Evolutionary conservation across 2,888 invertebrate species (phyloP).

Genomic region (Cataglyphis rosenhaueri): DNA sequence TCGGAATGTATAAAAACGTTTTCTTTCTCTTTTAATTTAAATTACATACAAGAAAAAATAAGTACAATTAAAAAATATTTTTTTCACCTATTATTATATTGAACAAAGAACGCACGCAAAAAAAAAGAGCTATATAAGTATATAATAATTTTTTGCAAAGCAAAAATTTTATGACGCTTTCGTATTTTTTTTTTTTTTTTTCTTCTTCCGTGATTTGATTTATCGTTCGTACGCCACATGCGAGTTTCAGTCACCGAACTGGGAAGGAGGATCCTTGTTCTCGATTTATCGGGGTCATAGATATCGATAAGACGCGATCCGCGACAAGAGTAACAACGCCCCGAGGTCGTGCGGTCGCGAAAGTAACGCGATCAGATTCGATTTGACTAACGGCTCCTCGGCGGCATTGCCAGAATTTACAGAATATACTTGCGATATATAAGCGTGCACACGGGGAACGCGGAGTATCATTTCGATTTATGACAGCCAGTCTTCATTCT

Average conservation of each 20-base stretch:
- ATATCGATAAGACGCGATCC: constrained; percentile 62
- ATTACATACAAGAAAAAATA: not conserved
- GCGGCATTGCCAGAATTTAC: constrained; percentile 51
- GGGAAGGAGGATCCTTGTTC: constrained; percentile 50
- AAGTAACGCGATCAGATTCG: constrained; percentile 62
- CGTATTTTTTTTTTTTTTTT: not conserved
- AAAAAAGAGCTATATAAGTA: not conserved
- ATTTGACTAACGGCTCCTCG: constrained; percentile 63
- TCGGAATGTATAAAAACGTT: not conserved
- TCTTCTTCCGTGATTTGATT: constrained; percentile 17
- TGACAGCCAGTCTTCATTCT: constrained; percentile 13
- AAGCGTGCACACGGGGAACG: constrained; percentile 15
- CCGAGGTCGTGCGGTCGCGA: constrained; percentile 53
- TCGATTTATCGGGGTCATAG: constrained; percentile 68
- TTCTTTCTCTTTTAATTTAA: not conserved
- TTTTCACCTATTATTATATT: not conserved
- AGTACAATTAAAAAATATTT: constrained; percentile 7
- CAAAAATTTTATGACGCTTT: not conserved
- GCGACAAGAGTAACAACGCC: constrained; percentile 57
- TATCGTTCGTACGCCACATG: constrained; percentile 12
- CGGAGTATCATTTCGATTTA: constrained; percentile 32
- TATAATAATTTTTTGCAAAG: not conserved
- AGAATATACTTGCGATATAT: constrained; percentile 34
- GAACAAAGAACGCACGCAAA: not conserved
- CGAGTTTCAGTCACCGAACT: constrained; percentile 14